Base-by-base conservation (phyloP, 2,113 vertebrate species). In the Ictalurus furcatus region DNA sequence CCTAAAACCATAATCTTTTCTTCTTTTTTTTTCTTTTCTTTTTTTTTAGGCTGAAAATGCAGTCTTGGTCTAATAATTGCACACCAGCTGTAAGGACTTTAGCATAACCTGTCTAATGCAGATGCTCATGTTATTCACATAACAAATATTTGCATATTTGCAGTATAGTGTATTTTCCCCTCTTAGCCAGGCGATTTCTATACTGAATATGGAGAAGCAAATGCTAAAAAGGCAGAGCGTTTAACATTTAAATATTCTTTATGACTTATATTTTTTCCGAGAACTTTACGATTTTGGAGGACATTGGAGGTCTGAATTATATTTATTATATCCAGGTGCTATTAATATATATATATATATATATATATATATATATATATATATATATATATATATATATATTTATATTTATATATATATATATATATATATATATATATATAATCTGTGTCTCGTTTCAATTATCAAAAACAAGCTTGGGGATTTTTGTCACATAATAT, bases 21-120 rank as follows among this genome's bases (percentile, higher is more conserved):
- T 40, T 40, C 2, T 40, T 40, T 40, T 4, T 4, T 40, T 40
- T 40, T 67, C 30, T 59, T 69, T 82, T 87, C 25, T 40, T 58
- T 59, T 69, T 82, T 87, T 30, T 40, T 58, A 4, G 9, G 28
- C 40, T 54, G 4, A 87, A 85, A 88, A 88, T 59, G 76, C 83
- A 82, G 65, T 37, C 48, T 9, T 67, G 30, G 12, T 61, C 56
- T 61, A 61, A 83, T 61, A 37, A 40, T 0, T 25, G 79, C 56
- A 58, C 19, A 40, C 19, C 80, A 37, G n/a, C 56, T 59, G 52
- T 82, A 30, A 19, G n/a, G 54, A n/a, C 30, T 34, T 59, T 37
- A 21, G 19, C 19, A 59, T 25, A 61, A 83, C 30, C 30, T 61
- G 56, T 83, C 17, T 83, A 37, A 83, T 61, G 54, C 58, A 82